Percentiles rank a stretch among this genome's conserved stretches.
Conservation (phyloP, 2,797 vertebrate species). For the Pyrrhura leucotis region DNA sequence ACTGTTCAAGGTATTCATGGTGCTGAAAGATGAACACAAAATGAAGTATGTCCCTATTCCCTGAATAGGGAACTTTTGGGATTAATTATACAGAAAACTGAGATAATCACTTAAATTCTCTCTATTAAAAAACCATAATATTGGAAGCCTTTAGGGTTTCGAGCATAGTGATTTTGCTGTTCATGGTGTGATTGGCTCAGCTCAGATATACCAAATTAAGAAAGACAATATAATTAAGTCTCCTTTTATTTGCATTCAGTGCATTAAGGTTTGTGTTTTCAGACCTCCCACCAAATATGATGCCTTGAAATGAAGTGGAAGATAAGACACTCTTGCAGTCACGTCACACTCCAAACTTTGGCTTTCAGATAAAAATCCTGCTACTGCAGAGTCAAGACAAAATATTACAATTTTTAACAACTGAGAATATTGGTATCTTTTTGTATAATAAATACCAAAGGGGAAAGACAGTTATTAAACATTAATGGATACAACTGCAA, state of each 20-base stretch:
- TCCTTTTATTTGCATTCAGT: background rate
- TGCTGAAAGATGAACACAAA: background rate
- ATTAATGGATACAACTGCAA: constrained; percentile 1
- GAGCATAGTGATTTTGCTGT: background rate
- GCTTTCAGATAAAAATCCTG: background rate
- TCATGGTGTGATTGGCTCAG: background rate
- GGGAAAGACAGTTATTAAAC: background rate
- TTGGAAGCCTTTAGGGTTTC: background rate
- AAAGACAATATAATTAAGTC: background rate
- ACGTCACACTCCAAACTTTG: background rate
- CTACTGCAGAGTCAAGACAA: background rate
- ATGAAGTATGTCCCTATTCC: background rate
- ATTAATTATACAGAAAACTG: background rate
- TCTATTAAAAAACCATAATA: background rate
- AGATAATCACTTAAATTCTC: background rate
- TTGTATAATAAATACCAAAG: background rate
- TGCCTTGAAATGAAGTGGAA: background rate
- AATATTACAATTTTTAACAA: background rate
- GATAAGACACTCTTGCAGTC: background rate
- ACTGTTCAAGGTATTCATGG: background rate
- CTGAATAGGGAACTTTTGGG: background rate
- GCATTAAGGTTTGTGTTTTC: background rate
- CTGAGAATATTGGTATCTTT: background rate
- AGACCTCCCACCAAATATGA: background rate
- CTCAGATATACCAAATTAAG: background rate